Evolutionary conservation across 2,797 vertebrate genomes (phyloP).

Genomic region (Babyrousa celebensis): DNA sequence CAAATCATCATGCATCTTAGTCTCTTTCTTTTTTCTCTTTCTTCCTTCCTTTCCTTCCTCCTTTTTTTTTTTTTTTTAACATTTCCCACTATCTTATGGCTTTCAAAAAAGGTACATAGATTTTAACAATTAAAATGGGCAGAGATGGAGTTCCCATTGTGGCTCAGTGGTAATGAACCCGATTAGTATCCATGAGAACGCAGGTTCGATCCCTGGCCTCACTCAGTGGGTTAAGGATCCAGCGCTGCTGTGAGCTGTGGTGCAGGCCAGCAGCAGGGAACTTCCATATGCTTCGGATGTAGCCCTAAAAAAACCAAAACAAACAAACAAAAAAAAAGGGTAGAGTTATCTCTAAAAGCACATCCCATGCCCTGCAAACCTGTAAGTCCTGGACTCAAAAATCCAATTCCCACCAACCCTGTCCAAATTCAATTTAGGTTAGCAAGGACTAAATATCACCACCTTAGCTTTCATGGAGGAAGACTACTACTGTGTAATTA

Average conservation of each 20-base stretch:
- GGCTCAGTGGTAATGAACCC: no score
- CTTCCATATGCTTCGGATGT: no score
- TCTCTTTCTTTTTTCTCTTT: neutral
- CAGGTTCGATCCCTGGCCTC: no score
- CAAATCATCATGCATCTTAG: neutral
- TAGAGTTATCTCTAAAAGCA: slow-evolving; percentile 31
- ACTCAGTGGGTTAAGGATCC: no score
- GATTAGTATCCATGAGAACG: no score
- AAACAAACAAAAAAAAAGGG: no score
- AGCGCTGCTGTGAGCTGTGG: no score
- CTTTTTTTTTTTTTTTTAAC: neutral
- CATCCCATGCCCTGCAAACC: neutral
- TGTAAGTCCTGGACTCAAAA: slow-evolving; percentile 30
- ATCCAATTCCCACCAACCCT: neutral
- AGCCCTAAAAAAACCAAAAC: no score
- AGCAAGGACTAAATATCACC: neutral
- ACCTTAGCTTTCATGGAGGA: slow-evolving; percentile 17
- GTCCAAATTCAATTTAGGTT: neutral
- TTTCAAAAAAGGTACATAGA: neutral
- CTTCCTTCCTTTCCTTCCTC: neutral
- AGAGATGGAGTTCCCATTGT: neutral
- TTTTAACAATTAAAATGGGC: slow-evolving; percentile 10
- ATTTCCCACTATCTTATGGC: slow-evolving; percentile 15
- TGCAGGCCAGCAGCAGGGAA: no score
- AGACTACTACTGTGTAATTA: neutral